Base-by-base conservation (phyloP, 2,888 invertebrate species). In the Scotopteryx bipunctaria region DNA sequence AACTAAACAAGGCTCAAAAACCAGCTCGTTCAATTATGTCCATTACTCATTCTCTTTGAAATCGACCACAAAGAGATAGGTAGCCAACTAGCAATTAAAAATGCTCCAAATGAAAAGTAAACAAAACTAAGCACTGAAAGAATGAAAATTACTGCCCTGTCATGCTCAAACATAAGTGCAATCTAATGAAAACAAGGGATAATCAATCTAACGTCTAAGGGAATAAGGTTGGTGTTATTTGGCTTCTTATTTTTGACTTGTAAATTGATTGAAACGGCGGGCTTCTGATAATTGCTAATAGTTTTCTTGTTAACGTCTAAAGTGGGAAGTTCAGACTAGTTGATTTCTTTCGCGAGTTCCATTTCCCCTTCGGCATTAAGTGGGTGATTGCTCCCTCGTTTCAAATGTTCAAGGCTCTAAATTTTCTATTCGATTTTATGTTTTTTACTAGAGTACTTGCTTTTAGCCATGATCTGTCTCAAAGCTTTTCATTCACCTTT, bases 211-310 rank as follows among this genome's bases (percentile, higher is more conserved):
- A 67, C 46, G 2, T 0, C 2, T 0, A 0, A 3, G 0, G 0
- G 0, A 1, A 21, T 59, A 72, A 65, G 52, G 55, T 38, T 31
- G 11, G 59, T 59, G 50, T 48, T 47, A 69, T 78, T 75, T 70
- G 60, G 72, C 64, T 67, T 72, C 74, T 79, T 78, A 76, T 79
- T 83, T 80, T 77, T 76, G 71, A 81, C 76, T 84, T 76, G 78
- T 76, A 83, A 86, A 83, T 83, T 85, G 84, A 85, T 85, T 85
- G 84, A 86, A 86, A 83, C 76, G 79, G 81, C 60, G 76, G 73
- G 73, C 76, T 67, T 69, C 81, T 83, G 83, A 86, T 86, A 86
- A 86, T 86, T 83, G 81, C 81, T 85, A 81, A 84, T 85, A 83
- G 84, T 84, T 87, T 84, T 85, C 86, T 83, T 81, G 86, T 87